Conservation (phyloP, 2,888 invertebrate genomes). For the Drosophila monieri region DNA sequence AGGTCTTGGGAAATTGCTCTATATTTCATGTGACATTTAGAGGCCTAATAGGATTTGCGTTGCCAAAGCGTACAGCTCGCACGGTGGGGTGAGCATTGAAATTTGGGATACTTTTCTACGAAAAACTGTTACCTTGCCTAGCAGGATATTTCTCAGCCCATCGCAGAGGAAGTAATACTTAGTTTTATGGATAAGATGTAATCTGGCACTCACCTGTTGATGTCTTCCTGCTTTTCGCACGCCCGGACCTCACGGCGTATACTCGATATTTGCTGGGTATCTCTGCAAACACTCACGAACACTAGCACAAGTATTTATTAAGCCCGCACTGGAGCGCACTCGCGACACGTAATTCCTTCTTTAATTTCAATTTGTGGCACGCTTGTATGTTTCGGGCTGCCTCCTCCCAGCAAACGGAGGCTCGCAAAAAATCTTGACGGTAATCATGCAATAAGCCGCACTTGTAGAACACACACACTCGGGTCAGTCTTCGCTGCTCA, state of each 20-base stretch:
- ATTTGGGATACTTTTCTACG: too few species aligned
- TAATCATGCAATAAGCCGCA: constrained; percentile 67
- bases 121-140: too few species aligned
- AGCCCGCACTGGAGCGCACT: constrained; percentile 25
- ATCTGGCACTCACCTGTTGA: constrained; percentile 38
- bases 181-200: not conserved
- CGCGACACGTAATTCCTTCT: constrained; percentile 56
- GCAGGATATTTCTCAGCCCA: not conserved
- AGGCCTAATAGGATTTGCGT: not conserved
- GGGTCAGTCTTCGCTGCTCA: constrained; percentile 23
- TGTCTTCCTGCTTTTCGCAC: not conserved
- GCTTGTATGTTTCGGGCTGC: constrained; percentile 56
- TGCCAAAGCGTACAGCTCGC: not conserved
- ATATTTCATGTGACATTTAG: not conserved
- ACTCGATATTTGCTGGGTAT: constrained; percentile 10
- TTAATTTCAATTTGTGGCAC: constrained; percentile 67
- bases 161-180: not conserved
- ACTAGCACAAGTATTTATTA: constrained; percentile 23
- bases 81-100: too few species aligned
- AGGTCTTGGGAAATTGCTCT: not conserved
- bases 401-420: constrained; percentile 20
- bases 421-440: constrained; percentile 41
- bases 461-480: constrained; percentile 46
- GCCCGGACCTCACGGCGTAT: constrained; percentile 13
- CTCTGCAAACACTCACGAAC: constrained; percentile 28